These are phyloP conservation scores for Camponotus floridanus DNA, from an alignment of 1,140 invertebrate genomes.

Conservation along the genomic window DNA sequence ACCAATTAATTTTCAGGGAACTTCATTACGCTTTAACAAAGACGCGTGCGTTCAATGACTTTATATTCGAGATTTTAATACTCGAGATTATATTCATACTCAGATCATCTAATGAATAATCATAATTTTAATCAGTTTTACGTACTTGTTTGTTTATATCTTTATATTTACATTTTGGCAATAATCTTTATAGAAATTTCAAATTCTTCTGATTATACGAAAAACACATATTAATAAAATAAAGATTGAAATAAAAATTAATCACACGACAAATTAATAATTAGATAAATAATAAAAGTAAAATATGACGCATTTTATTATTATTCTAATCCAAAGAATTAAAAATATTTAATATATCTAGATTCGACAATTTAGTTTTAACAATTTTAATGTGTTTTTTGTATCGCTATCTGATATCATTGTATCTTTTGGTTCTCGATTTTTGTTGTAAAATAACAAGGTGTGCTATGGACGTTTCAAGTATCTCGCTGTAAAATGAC, in stretches of 20 bases:
- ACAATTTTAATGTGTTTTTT: slow-evolving; percentile 16
- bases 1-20: neutral
- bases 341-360: slow-evolving; percentile 8
- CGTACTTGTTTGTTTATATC: neutral
- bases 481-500: slow-evolving; percentile 41
- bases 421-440: slow-evolving; percentile 5
- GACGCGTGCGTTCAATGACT: neutral
- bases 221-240: neutral
- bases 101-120: neutral
- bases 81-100: neutral
- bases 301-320: neutral
- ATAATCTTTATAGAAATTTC: neutral
- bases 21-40: neutral
- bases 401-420: neutral
- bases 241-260: neutral
- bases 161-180: neutral
- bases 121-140: neutral
- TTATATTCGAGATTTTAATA: neutral
- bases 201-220: neutral
- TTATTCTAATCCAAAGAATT: neutral
- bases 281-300: neutral
- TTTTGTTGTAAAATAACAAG: slow-evolving; percentile 26
- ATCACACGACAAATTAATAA: neutral
- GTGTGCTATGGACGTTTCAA: neutral
- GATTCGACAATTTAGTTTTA: neutral